Evolutionary conservation across 2,888 invertebrate genomes (phyloP).

Genomic region (Gymnoscelis rufifasciata): DNA sequence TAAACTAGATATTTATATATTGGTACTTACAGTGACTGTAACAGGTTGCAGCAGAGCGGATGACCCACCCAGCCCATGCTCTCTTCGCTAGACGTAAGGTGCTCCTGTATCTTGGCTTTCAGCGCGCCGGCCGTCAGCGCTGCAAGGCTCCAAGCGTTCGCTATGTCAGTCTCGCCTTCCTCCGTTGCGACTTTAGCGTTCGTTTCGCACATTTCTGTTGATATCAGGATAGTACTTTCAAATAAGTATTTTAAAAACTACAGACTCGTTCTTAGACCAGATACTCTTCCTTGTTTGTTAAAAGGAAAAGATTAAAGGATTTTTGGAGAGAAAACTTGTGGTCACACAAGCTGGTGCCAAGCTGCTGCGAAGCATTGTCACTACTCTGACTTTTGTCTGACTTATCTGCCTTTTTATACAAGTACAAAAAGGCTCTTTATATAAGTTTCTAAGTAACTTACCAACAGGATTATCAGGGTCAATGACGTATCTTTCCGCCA

Average conservation of each 20-base stretch:
- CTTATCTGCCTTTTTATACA: too few relatives aligned
- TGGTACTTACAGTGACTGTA: constrained; percentile 88
- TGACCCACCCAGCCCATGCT: constrained; percentile 88
- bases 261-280: too few relatives aligned
- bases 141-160: constrained; percentile 93
- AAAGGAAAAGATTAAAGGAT: too few relatives aligned
- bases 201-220: constrained; percentile 85
- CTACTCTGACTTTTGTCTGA: too few relatives aligned
- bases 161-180: constrained; percentile 87
- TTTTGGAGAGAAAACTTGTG: too few relatives aligned
- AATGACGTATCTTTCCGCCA: constrained; percentile 90
- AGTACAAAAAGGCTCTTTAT: too few relatives aligned
- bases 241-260: too few relatives aligned
- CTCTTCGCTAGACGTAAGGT: constrained; percentile 78
- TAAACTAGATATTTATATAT: too few relatives aligned
- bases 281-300: too few relatives aligned
- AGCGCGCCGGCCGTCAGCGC: constrained; percentile 82
- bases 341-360: too few relatives aligned
- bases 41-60: constrained; percentile 91
- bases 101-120: constrained; percentile 53
- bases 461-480: constrained; percentile 72
- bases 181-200: constrained; percentile 89
- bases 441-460: constrained; percentile 34
- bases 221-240: too few relatives aligned
- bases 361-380: too few relatives aligned